phyloP scores from a whole-genome alignment of 2,797 vertebrate species.

The Tokudaia muenninki region DNA sequence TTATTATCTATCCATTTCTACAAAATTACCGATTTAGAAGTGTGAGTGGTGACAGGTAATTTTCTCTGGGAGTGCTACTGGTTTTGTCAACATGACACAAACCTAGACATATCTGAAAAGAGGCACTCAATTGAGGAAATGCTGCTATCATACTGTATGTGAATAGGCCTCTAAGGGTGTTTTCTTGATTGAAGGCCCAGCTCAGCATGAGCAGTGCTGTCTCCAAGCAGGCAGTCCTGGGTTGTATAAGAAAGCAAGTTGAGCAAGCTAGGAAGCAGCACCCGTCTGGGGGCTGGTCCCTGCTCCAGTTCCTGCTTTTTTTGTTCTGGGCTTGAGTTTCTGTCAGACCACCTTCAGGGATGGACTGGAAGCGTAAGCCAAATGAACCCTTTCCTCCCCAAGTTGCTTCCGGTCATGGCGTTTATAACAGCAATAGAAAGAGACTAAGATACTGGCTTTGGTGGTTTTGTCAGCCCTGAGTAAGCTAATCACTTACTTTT shows the following conservation, averaged over 20 bases:
- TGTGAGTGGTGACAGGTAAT: background rate
- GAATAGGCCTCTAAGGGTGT: background rate
- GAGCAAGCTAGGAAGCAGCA: background rate
- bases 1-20: conserved; percentile 54
- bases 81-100: background rate
- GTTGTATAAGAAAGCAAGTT: background rate
- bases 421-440: background rate
- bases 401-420: background rate
- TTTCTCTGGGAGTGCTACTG: background rate
- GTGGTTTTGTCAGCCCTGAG: background rate
- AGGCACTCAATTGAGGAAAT: background rate
- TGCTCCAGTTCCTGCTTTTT: background rate
- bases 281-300: background rate
- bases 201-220: background rate
- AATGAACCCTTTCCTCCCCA: background rate
- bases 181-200: background rate
- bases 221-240: background rate
- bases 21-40: conserved; percentile 30
- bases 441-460: background rate
- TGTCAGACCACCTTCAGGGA: background rate
- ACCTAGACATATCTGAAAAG: background rate
- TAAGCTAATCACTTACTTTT: conserved; percentile 48
- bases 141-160: background rate
- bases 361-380: background rate
- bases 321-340: background rate